phyloP scores from a whole-genome alignment of 2,888 invertebrate species.

The Netelia melanura region DNA sequence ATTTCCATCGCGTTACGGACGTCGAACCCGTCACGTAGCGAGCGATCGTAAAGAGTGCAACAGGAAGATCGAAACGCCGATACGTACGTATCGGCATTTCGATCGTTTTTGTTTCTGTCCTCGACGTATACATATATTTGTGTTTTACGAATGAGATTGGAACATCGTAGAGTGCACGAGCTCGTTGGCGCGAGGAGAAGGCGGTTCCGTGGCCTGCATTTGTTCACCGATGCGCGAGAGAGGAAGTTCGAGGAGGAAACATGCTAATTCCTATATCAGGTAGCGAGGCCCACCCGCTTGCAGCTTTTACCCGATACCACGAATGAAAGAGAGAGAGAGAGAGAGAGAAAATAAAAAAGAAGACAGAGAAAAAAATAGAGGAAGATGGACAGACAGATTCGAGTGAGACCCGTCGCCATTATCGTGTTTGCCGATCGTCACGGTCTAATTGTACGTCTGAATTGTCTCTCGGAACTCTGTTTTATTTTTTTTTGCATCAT shows the following conservation, averaged over 20 bases:
- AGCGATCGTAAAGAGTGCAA: background rate
- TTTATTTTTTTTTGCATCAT: constrained; percentile 32
- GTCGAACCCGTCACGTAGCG: constrained; percentile 11
- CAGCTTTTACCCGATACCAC: constrained; percentile 68
- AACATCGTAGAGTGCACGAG: constrained; percentile 42
- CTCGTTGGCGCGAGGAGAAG: constrained; percentile 65
- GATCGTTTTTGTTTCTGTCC: too few relatives aligned
- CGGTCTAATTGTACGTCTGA: constrained; percentile 70
- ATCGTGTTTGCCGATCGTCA: constrained; percentile 72
- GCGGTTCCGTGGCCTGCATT: constrained; percentile 75
- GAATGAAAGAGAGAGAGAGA: constrained; percentile 45
- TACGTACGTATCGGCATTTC: background rate
- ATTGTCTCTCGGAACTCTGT: constrained; percentile 61
- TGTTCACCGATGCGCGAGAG: constrained; percentile 75
- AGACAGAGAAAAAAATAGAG: constrained; percentile 14
- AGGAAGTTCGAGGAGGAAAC: constrained; percentile 74
- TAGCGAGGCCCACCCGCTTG: constrained; percentile 57
- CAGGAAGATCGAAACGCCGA: constrained; percentile 30
- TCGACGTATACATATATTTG: background rate
- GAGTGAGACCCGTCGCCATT: constrained; percentile 62
- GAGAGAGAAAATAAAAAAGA: background rate
- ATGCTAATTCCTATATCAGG: constrained; percentile 75
- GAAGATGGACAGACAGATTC: background rate
- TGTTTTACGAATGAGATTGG: constrained; percentile 19
- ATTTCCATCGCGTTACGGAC: constrained; percentile 8